Evolutionary conservation across 2,113 vertebrate genomes (phyloP).

Genomic region (Octodon degus): DNA sequence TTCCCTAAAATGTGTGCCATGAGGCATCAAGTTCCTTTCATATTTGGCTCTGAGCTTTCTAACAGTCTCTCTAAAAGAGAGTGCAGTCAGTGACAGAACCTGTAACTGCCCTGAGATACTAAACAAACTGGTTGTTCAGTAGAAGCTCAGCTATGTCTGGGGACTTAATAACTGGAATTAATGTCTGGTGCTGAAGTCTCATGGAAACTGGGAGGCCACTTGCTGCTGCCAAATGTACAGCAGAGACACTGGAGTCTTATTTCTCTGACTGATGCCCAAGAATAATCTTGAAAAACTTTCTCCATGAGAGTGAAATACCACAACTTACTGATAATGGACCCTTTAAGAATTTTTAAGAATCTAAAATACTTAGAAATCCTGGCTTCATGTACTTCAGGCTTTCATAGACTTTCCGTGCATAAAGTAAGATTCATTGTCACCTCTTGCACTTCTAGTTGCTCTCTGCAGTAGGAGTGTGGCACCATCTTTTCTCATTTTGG

Average conservation of each 20-base stretch:
- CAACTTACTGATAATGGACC: not conserved
- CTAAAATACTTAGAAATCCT: slow-evolving; percentile 47
- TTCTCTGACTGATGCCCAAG: not conserved
- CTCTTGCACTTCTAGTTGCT: not conserved
- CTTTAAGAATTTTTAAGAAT: slow-evolving; percentile 42
- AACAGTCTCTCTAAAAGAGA: slow-evolving; percentile 59
- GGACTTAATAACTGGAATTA: slow-evolving; percentile 49
- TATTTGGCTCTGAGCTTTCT: slow-evolving; percentile 57
- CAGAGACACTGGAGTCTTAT: not conserved
- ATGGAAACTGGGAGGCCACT: not conserved
- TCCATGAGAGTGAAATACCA: not conserved
- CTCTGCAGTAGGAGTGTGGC: slow-evolving; percentile 10
- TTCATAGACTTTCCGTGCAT: not conserved
- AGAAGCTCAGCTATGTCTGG: slow-evolving; percentile 56
- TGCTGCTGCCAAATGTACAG: not conserved
- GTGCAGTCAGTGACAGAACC: slow-evolving; percentile 48
- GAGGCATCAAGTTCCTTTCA: slow-evolving; percentile 52
- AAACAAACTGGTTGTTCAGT: slow-evolving; percentile 65
- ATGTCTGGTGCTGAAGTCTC: slow-evolving; percentile 2
- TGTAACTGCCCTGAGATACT: slow-evolving; percentile 30
- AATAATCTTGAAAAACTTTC: not conserved
- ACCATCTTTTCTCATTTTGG: slow-evolving; percentile 53
- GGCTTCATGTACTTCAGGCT: not conserved
- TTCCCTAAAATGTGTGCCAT: slow-evolving; percentile 9
- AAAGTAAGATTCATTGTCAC: slow-evolving; percentile 32